Evolutionary conservation across 2,113 vertebrate genomes (phyloP), one percentile per base, ranked within the genome.

Genomic region (Eulemur rufifrons): DNA sequence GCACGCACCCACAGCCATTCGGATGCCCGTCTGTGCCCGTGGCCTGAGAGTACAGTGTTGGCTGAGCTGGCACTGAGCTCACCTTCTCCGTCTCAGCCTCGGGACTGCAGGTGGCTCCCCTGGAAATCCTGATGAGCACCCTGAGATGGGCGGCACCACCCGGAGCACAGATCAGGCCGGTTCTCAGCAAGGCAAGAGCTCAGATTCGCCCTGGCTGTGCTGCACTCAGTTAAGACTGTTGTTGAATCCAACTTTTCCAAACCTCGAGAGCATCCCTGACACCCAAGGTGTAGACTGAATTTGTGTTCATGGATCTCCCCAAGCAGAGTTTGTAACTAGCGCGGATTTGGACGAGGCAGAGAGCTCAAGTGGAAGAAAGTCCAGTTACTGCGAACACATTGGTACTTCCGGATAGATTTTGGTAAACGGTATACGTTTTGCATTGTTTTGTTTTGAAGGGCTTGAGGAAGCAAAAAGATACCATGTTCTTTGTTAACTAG

Each of bases 81-180:
- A 2, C 47, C 81, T 52, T 27, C n/a, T 14, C 54, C 12, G 4
- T 45, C 42, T n/a, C 8, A 0, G 45, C 11, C 9, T n/a, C 23
- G 1, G 54, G 17, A 47, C 89, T 29, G 66, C 20, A 1, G 69
- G 82, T 2, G 0, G 0, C 86, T 82, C 77, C 87, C 94, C 39
- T 47, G 21, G 93, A 91, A 95, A 81, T 88, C 78, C 86, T 25
- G 73, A 47, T 74, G 54, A 86, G 83, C 91, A 12, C 90, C 78
- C 59, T 82, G 95, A 23, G 50, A 14, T 76, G 4, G 17, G 45
- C 89, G 80, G 92, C 61, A 4, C 74, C 81, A 71, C 77, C 86
- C 37, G 4, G 2, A 11, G 50, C 64, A 17, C 85, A 86, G 39
- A 78, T 81, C 18, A 23, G 94, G 52, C 92, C 32, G 0, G 52